phyloP scores from a whole-genome alignment of 2,888 invertebrate species.

The Cataglyphis rosenhaueri region DNA sequence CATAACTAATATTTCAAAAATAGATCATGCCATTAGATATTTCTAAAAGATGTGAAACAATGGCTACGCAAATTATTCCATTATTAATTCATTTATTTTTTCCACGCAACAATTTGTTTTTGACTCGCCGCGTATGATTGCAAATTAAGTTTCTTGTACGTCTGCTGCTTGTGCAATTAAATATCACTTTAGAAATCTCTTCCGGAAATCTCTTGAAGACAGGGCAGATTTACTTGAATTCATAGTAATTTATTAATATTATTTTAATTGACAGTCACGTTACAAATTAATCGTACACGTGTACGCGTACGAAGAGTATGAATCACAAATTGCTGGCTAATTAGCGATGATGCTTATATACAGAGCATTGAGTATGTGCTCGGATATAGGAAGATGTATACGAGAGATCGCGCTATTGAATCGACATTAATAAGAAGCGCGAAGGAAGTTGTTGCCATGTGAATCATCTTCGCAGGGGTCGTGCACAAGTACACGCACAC shows the following conservation, averaged over 20 bases:
- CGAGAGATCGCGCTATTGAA: conserved; percentile 58
- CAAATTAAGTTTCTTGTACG: conserved; percentile 6
- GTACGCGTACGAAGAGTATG: conserved; percentile 62
- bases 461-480: conserved; percentile 53
- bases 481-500: conserved; percentile 16
- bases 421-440: conserved; percentile 50
- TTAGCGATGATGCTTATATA: conserved; percentile 55
- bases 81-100: conserved; percentile 5
- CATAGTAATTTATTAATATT: conserved; percentile 64
- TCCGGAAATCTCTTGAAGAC: background rate
- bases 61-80: background rate
- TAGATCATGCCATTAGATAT: background rate
- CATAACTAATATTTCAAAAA: background rate
- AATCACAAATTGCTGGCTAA: conserved; percentile 65
- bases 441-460: conserved; percentile 26
- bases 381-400: conserved; percentile 28
- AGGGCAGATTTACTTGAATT: conserved; percentile 65
- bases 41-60: background rate
- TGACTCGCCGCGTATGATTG: background rate
- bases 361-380: conserved; percentile 56
- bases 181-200: background rate
- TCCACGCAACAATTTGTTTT: conserved; percentile 10
- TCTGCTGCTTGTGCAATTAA: background rate
- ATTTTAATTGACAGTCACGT: conserved; percentile 61
- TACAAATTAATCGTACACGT: conserved; percentile 61